Conservation (phyloP, 2,888 invertebrate genomes). For the Miltochrista miniata region DNA sequence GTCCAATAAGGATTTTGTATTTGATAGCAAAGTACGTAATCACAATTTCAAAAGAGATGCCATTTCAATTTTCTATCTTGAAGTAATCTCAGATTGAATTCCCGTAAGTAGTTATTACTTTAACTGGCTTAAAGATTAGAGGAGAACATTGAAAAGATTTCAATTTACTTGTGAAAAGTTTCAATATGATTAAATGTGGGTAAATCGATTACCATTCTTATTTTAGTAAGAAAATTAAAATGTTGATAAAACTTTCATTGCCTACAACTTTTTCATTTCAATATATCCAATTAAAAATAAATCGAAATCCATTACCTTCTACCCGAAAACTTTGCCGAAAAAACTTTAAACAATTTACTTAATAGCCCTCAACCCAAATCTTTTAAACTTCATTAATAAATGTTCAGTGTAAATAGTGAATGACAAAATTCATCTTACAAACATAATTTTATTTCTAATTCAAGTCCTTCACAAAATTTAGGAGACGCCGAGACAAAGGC, state of each 20-base stretch:
- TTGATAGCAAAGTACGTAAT: not conserved
- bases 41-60: not conserved
- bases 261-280: too few relatives aligned
- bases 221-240: too few relatives aligned
- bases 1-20: not conserved
- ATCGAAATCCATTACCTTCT: too few relatives aligned
- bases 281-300: too few relatives aligned
- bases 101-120: conserved; percentile 10
- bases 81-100: conserved; percentile 6
- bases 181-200: too few relatives aligned
- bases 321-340: too few relatives aligned
- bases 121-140: conserved; percentile 12
- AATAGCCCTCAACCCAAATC: conserved; percentile 12
- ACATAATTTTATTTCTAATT: conserved; percentile 19
- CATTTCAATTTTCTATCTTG: conserved; percentile 12
- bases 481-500: conserved; percentile 31
- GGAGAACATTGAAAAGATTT: not conserved
- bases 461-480: conserved; percentile 26
- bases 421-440: conserved; percentile 23
- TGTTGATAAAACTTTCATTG: too few relatives aligned
- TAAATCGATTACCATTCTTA: too few relatives aligned
- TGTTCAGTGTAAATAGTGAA: conserved; percentile 19
- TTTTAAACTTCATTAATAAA: conserved; percentile 28
- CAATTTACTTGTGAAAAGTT: too few relatives aligned
- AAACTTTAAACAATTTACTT: conserved; percentile 13